Percentiles rank a stretch among this genome's conserved stretches.
Evolutionary conservation across 1,140 invertebrate genomes (phyloP).

Genomic region (Nautilus pompilius): DNA sequence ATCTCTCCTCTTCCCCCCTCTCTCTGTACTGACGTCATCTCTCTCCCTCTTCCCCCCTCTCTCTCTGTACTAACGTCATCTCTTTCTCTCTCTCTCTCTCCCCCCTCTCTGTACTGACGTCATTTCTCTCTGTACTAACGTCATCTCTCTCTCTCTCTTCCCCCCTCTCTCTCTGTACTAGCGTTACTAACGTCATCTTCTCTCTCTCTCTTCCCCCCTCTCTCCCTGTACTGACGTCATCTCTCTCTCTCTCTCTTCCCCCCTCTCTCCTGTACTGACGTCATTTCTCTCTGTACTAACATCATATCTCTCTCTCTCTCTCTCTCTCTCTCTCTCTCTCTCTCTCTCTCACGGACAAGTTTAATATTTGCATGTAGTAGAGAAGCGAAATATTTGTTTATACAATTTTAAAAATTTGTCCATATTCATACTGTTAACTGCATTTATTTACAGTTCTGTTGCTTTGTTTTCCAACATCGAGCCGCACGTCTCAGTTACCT

Average conservation of each 20-base stretch:
- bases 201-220: not conserved
- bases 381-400: too few species aligned
- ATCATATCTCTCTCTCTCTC: not conserved
- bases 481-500: too few species aligned
- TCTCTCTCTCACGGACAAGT: too few species aligned
- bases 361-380: too few species aligned
- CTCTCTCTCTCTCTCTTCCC: not conserved
- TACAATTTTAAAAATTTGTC: too few species aligned
- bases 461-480: too few species aligned
- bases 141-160: not conserved
- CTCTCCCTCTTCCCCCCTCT: not conserved
- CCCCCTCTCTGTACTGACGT: not conserved
- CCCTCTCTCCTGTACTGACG: not conserved
- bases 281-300: not conserved
- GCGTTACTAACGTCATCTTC: not conserved
- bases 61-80: not conserved
- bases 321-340: too few species aligned
- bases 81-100: too few species aligned
- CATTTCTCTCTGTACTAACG: not conserved
- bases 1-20: too few species aligned
- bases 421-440: too few species aligned
- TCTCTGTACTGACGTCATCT: too few species aligned
- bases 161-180: not conserved
- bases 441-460: too few species aligned
- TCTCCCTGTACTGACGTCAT: not conserved